These are phyloP conservation scores for Coregonus clupeaformis DNA, from an alignment of 2,113 vertebrate genomes.

Conservation along the genomic window DNA sequence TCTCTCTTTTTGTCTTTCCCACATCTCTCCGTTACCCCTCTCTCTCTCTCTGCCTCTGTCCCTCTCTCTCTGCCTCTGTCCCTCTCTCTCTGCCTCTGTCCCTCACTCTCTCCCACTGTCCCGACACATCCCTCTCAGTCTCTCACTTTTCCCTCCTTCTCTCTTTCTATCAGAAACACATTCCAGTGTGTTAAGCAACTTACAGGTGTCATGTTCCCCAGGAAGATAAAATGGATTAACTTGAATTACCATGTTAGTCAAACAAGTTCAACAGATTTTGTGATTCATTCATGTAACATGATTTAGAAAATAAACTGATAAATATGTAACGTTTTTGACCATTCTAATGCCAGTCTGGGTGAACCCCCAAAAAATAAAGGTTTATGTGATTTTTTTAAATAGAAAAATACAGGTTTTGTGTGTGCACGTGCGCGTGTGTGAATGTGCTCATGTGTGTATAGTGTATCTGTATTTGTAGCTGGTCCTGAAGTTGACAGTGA, in stretches of 20 bases:
- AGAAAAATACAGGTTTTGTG: too few relatives aligned
- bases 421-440: background rate
- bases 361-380: slow-evolving; percentile 39
- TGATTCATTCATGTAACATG: slow-evolving; percentile 45
- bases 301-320: slow-evolving; percentile 29
- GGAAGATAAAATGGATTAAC: slow-evolving; percentile 25
- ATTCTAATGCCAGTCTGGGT: slow-evolving; percentile 39
- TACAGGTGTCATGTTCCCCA: slow-evolving; percentile 17
- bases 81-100: background rate
- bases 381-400: slow-evolving; percentile 47
- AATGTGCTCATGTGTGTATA: background rate
- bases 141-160: background rate
- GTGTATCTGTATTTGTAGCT: background rate
- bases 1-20: slow-evolving; percentile 22
- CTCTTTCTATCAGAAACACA: slow-evolving; percentile 36
- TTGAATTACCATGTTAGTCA: slow-evolving; percentile 33
- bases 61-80: background rate
- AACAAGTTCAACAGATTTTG: slow-evolving; percentile 36
- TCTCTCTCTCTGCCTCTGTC: too few relatives aligned
- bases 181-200: slow-evolving; percentile 30
- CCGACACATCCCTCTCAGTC: background rate
- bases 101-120: background rate
- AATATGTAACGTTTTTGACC: slow-evolving; percentile 43
- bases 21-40: background rate
- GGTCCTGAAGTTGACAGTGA: background rate